Evolutionary conservation across 2,797 vertebrate species (phyloP).

Genomic region (Melanotaenia nigrans): DNA sequence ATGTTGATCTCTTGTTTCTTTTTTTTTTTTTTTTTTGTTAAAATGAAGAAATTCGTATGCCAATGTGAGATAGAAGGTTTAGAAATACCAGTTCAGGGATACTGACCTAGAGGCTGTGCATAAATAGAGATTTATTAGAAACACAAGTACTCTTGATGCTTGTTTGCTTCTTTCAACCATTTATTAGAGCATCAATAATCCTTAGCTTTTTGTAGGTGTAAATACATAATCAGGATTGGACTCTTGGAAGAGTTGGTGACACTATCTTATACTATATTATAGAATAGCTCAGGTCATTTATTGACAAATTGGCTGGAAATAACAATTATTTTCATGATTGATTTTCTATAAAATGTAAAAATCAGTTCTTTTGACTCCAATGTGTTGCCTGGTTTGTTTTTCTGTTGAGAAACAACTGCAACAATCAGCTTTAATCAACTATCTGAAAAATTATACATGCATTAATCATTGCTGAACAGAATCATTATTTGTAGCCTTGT

Average conservation of each 20-base stretch:
- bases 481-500: neutral
- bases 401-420: neutral
- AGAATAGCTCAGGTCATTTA: neutral
- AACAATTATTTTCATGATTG: neutral
- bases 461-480: neutral
- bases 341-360: neutral
- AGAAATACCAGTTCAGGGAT: slow-evolving; percentile 12
- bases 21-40: slow-evolving; percentile 47
- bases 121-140: slow-evolving; percentile 3
- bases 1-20: slow-evolving; percentile 47
- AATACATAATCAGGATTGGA: neutral
- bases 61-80: slow-evolving; percentile 28
- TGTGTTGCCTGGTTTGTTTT: neutral
- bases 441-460: neutral
- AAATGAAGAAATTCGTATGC: slow-evolving; percentile 51
- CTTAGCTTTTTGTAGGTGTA: neutral
- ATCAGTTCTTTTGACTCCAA: neutral
- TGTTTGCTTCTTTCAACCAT: neutral
- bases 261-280: neutral
- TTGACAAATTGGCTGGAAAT: neutral
- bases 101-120: neutral
- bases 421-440: slow-evolving; percentile 6
- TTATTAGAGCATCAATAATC: neutral
- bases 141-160: neutral
- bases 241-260: neutral